These are phyloP conservation scores for Cariama cristata DNA, from an alignment of 2,113 vertebrate genomes.

Conservation along the genomic window DNA sequence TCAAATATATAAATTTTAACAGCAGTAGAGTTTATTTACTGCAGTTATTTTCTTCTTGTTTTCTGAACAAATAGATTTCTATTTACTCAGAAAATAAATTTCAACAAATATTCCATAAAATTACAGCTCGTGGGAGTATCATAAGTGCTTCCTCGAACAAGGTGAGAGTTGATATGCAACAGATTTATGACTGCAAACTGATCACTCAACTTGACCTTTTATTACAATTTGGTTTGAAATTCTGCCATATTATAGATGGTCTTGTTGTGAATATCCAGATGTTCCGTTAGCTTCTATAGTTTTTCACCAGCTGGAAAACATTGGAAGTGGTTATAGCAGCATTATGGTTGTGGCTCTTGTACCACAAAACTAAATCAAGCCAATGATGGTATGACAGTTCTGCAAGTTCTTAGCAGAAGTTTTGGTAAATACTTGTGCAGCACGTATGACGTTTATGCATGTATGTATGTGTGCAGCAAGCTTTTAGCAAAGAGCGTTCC, in stretches of 20 bases:
- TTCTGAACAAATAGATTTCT: neutral
- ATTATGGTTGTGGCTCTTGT: neutral
- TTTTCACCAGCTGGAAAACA: neutral
- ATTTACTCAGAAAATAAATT: neutral
- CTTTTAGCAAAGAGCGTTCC: neutral
- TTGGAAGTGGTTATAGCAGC: neutral
- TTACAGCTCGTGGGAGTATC: neutral
- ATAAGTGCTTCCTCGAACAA: neutral
- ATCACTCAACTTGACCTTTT: neutral
- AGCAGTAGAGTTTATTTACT: neutral
- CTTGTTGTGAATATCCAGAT: neutral
- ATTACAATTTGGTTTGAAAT: neutral
- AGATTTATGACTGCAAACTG: neutral
- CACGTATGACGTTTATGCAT: accelerated
- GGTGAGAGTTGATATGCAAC: neutral
- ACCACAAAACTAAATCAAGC: neutral
- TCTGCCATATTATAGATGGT: neutral
- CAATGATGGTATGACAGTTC: neutral
- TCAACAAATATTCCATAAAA: neutral
- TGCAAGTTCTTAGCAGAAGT: neutral
- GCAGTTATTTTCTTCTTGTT: neutral
- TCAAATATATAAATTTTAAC: neutral
- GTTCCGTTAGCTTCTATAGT: neutral
- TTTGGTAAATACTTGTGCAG: neutral
- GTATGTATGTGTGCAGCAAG: neutral